Evolutionary conservation across 2,113 vertebrate genomes (phyloP).

Genomic region (Struthio camelus): DNA sequence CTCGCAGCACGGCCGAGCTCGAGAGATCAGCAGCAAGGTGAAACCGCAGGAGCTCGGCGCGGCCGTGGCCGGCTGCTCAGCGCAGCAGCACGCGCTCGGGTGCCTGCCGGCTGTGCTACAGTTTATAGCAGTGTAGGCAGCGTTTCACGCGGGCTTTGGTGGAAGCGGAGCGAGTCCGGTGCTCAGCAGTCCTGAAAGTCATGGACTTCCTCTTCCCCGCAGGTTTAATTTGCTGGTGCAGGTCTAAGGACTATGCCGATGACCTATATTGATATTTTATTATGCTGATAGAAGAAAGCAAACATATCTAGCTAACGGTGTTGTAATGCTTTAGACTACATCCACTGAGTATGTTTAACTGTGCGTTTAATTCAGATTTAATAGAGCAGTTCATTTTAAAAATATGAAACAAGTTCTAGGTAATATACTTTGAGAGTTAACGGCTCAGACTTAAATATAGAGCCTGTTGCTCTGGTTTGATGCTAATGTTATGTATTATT

Average conservation of each 20-base stretch:
- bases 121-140: background rate
- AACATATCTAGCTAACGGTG: background rate
- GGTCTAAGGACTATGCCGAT: background rate
- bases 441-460: background rate
- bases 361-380: conserved; percentile 11
- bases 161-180: background rate
- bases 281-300: background rate
- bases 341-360: background rate
- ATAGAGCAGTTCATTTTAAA: background rate
- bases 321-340: background rate
- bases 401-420: background rate
- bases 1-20: background rate
- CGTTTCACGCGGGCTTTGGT: background rate
- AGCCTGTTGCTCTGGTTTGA: background rate
- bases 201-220: background rate
- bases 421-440: background rate
- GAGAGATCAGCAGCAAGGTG: background rate
- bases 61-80: background rate
- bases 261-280: background rate
- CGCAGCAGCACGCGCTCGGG: fast-evolving
- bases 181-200: background rate
- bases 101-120: background rate
- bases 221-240: fast-evolving
- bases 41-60: background rate
- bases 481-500: background rate